These are phyloP conservation scores for Brachionus koreanus DNA, from an alignment of 1,140 invertebrate species.

Conservation along the genomic window DNA sequence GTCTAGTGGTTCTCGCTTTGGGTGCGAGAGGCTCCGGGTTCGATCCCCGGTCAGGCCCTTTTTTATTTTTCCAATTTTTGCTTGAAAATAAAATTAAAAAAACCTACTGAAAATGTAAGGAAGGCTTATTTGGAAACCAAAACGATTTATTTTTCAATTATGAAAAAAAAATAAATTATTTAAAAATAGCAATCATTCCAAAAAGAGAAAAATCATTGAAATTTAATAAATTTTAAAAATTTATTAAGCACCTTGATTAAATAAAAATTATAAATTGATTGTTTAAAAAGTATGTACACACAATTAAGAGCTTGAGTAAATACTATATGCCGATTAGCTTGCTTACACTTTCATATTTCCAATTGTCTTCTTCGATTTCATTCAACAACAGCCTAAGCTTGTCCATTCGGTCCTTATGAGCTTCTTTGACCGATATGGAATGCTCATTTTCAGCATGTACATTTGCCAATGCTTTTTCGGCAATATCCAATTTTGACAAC, in stretches of 20 bases:
- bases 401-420: conserved; percentile 33
- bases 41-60: neutral
- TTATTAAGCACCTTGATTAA: neutral
- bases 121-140: no score
- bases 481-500: conserved; percentile 37
- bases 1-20: conserved; percentile 24
- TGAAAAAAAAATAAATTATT: neutral
- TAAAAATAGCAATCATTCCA: neutral
- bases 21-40: neutral
- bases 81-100: no score
- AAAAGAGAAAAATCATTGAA: neutral
- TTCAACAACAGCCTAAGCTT: neutral
- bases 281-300: neutral
- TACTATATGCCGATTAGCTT: conserved; percentile 35
- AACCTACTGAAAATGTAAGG: no score
- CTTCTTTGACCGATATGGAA: conserved; percentile 16
- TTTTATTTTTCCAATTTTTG: no score
- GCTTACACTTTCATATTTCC: conserved; percentile 26
- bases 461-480: conserved; percentile 40
- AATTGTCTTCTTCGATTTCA: conserved; percentile 41
- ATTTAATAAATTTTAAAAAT: conserved; percentile 9
- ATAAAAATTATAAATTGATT: neutral
- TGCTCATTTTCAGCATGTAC: conserved; percentile 41
- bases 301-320: neutral
- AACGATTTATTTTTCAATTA: neutral